Percentiles rank a stretch among this genome's conserved stretches.
phyloP scores from a whole-genome alignment of 2,113 vertebrate genomes.

The Aptenodytes forsteri region DNA sequence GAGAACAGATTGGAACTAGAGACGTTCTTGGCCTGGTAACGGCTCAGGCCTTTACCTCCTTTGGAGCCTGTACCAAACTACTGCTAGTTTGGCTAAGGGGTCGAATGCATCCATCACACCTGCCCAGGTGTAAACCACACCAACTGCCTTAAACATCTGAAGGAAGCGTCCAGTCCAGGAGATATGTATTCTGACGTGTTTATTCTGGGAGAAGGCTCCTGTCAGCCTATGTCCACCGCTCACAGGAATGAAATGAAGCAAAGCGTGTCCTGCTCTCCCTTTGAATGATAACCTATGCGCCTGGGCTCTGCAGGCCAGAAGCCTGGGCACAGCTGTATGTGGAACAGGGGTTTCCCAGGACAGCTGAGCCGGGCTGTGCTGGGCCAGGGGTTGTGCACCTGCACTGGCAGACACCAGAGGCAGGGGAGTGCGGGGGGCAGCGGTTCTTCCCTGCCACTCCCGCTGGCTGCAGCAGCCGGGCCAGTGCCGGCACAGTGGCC shows the following conservation, averaged over 20 bases:
- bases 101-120: not conserved
- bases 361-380: no score
- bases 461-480: not conserved
- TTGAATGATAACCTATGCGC: accelerated
- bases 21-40: not conserved
- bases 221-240: not conserved
- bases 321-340: accelerated
- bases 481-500: not conserved
- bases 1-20: not conserved
- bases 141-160: not conserved
- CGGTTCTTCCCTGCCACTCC: not conserved
- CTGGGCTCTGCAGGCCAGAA: not conserved
- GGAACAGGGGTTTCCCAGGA: not conserved
- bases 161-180: no score
- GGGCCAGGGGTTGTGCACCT: not conserved
- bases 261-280: not conserved
- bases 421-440: not conserved
- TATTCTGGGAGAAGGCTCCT: not conserved
- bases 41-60: not conserved
- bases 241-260: no score
- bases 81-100: no score
- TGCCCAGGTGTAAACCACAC: no score
- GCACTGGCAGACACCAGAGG: accelerated
- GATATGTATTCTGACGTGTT: no score
- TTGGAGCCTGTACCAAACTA: not conserved